Percentiles rank a stretch among this genome's conserved stretches.
Conservation (phyloP, 2,113 vertebrate species). For the Bos javanicus region DNA sequence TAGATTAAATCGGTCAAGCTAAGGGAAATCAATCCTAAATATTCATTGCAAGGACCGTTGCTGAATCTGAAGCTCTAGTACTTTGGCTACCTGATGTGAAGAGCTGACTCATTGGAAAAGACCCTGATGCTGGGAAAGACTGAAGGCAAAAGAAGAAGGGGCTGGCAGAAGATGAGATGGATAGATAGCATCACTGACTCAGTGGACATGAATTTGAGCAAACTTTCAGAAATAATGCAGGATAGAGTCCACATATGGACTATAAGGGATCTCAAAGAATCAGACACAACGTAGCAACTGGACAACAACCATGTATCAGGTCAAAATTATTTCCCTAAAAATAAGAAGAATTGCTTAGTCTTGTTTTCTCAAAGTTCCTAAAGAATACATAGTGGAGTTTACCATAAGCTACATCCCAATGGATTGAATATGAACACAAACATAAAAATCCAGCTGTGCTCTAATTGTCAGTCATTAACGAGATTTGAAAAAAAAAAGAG, state of each 20-base stretch:
- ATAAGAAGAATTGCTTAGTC: background rate
- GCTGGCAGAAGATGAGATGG: background rate
- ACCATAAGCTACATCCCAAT: background rate
- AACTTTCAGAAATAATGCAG: background rate
- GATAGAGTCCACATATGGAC: background rate
- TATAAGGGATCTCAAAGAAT: background rate
- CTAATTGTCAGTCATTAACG: background rate
- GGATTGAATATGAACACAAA: background rate
- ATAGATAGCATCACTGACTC: background rate
- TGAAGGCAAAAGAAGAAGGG: background rate
- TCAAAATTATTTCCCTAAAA: background rate
- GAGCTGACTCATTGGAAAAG: background rate
- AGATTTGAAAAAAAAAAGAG: background rate
- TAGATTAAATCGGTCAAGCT: background rate
- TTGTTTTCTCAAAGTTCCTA: background rate
- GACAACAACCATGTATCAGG: background rate
- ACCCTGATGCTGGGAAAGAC: background rate
- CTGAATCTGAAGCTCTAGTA: background rate
- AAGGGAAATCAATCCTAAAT: background rate
- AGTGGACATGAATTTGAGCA: background rate
- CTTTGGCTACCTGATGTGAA: background rate
- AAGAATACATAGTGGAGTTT: background rate
- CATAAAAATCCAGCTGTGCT: background rate
- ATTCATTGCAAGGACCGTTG: background rate
- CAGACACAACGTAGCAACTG: background rate